Base-by-base conservation (phyloP, 2,888 invertebrate species). In the Epinotia demarniana region DNA sequence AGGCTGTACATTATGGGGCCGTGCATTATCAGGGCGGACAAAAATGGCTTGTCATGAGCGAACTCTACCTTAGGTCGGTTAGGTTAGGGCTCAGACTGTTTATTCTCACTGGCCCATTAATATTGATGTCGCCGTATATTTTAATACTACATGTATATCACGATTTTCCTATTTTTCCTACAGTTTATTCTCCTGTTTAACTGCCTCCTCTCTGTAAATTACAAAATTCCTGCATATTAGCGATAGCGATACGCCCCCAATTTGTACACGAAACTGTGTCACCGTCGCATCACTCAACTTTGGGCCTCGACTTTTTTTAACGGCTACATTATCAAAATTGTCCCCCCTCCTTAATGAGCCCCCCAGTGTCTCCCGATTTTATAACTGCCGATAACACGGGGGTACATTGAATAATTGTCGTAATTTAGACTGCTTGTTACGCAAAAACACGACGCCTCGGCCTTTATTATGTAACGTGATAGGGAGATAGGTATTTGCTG, bases 391-490 rank as follows among this genome's bases (percentile, higher is more conserved):
- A 93, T 93, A 93, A 87, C 91, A 87, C 85, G 84, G 87, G 85
- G 87, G 85, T 84, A 89, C 92, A 92, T 93, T 92, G 93, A 93
- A 92, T 93, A 93, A 93, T 92, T 93, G 93, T 92, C 89, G 90
- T 91, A 90, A 92, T 93, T 92, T 90, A 90, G 88, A 81, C 86
- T 85, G 89, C 91, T 91, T 92, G 92, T 92, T 92, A 90, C 85
- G 86, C 87, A 89, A 89, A 90, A 91, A 92, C 90, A 90, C 87
- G 91, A 89, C 85, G 88, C 88, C 83, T 12, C 79, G 85, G 83
- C 75, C 81, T 89, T 90, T 90, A 91, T 90, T 90, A 88, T 87
- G 89, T 89, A 88, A 88, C 85, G 84, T 84, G 84, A 81, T 81
- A 76, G 75, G 70, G 75, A 66, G 75, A 71, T 70, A 71, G 75